Evolutionary conservation across 2,888 invertebrate species (phyloP).

Genomic region (Asteroscopus sphinx): DNA sequence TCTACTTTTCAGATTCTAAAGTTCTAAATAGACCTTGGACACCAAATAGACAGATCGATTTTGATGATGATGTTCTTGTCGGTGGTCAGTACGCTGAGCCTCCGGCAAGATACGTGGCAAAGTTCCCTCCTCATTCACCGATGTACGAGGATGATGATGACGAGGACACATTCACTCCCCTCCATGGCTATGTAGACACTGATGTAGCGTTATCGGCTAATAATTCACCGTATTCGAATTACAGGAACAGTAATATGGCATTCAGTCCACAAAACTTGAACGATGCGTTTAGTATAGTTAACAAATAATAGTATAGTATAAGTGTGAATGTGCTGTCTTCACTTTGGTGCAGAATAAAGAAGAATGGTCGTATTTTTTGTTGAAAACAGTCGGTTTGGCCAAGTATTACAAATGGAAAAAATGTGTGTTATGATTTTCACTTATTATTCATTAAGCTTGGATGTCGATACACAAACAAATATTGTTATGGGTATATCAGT

Average conservation of each 20-base stretch:
- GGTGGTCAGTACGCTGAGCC: constrained; percentile 85
- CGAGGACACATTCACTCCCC: constrained; percentile 51
- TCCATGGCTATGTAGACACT: constrained; percentile 61
- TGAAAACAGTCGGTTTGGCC: background rate
- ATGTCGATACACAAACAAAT: too few relatives aligned
- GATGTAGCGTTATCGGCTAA: constrained; percentile 68
- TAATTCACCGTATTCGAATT: constrained; percentile 81
- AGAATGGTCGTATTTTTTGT: background rate
- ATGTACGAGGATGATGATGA: constrained; percentile 65
- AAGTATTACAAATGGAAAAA: too few relatives aligned
- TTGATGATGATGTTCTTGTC: constrained; percentile 70
- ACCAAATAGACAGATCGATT: constrained; percentile 50
- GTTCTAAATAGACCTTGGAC: constrained; percentile 66
- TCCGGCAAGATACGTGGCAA: constrained; percentile 75
- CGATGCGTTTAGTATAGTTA: constrained; percentile 83
- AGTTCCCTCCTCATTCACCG: constrained; percentile 64
- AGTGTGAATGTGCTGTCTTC: background rate
- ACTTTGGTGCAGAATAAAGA: constrained; percentile 1
- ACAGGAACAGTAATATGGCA: constrained; percentile 84
- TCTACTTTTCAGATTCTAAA: constrained; percentile 57
- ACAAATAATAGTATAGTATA: constrained; percentile 60
- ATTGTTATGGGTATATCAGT: too few relatives aligned
- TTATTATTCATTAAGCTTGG: too few relatives aligned
- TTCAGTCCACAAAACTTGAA: constrained; percentile 87
- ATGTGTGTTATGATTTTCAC: too few relatives aligned